phyloP scores from a whole-genome alignment of 1,140 invertebrate species.

The Parapsyche elsis region DNA sequence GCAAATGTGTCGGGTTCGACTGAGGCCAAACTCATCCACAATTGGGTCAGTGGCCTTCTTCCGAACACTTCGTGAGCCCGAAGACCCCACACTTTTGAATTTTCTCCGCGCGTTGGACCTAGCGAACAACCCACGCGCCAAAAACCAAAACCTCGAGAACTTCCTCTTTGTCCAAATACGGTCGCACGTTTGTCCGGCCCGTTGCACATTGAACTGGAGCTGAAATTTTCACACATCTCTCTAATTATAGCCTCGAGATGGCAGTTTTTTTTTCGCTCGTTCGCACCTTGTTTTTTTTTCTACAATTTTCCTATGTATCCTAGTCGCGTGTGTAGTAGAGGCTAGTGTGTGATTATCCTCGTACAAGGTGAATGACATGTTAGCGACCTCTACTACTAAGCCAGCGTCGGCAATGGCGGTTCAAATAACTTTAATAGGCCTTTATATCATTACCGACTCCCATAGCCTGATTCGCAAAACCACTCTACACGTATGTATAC shows the following conservation, averaged over 20 bases:
- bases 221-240: not conserved
- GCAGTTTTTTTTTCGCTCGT: not conserved
- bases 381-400: slow-evolving; percentile 46
- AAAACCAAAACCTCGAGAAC: not conserved
- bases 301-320: not conserved
- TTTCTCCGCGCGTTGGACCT: too few relatives aligned
- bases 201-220: not conserved
- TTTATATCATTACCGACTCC: slow-evolving; percentile 2
- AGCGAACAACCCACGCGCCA: too few relatives aligned
- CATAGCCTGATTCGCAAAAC: not conserved
- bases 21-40: slow-evolving; percentile 37
- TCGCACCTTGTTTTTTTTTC: not conserved
- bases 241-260: not conserved
- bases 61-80: not conserved
- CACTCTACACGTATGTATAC: not conserved
- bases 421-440: slow-evolving; percentile 40
- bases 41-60: slow-evolving; percentile 54
- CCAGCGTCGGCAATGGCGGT: slow-evolving; percentile 20
- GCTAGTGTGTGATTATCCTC: slow-evolving; percentile 38
- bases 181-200: not conserved
- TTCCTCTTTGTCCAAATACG: slow-evolving; percentile 7
- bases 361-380: slow-evolving; percentile 54
- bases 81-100: not conserved
- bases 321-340: not conserved
- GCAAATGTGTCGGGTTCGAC: slow-evolving; percentile 47